Conservation (phyloP, 2,113 vertebrate genomes). For the Tonatia bakeri region DNA sequence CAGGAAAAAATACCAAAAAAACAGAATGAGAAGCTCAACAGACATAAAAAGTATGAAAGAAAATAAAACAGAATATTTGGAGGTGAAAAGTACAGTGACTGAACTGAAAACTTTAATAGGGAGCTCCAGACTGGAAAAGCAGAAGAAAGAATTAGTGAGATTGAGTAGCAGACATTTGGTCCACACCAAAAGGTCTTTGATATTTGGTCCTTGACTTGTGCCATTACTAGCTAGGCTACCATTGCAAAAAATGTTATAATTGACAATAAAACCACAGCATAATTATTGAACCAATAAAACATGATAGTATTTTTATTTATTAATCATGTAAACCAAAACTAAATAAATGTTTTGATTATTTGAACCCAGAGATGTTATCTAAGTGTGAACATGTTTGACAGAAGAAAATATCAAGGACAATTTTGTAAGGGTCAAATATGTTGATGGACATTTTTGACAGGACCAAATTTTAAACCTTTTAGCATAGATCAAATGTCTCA, state of each 20-base stretch:
- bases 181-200: neutral
- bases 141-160: neutral
- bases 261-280: neutral
- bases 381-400: neutral
- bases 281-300: neutral
- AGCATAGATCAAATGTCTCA: neutral
- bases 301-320: neutral
- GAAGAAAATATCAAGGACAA: neutral
- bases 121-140: neutral
- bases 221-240: neutral
- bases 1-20: neutral
- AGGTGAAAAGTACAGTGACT: neutral
- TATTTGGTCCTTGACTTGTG: neutral
- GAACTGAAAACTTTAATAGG: neutral
- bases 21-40: neutral
- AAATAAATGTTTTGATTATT: neutral
- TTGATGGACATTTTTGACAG: neutral
- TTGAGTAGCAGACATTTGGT: neutral
- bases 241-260: neutral
- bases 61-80: neutral
- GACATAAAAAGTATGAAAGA: neutral
- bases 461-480: neutral
- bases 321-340: neutral
- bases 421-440: neutral
- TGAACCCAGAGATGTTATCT: neutral